Evolutionary conservation across 2,113 vertebrate genomes (phyloP).

Genomic region (Marmota monax): DNA sequence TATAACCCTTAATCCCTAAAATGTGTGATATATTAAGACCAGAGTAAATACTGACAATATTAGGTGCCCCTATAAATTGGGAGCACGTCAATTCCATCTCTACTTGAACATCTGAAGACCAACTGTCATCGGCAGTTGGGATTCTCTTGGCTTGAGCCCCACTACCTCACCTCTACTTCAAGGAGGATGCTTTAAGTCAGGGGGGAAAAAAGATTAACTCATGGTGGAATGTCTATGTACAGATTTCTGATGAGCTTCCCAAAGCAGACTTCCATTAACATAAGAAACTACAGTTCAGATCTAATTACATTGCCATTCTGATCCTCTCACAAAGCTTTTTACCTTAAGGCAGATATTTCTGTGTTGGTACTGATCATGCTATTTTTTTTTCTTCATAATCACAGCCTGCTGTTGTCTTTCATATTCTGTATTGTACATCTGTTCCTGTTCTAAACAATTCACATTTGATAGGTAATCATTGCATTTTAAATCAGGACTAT

Average conservation of each 20-base stretch:
- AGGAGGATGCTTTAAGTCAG: background rate
- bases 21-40: background rate
- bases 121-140: background rate
- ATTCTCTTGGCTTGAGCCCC: background rate
- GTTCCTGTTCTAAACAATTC: background rate
- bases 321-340: background rate
- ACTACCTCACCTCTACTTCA: background rate
- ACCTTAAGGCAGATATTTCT: background rate
- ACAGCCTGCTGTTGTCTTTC: background rate
- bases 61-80: background rate
- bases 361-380: background rate
- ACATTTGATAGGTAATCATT: background rate
- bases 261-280: background rate
- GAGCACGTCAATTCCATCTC: background rate
- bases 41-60: background rate
- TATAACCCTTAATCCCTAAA: background rate
- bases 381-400: background rate
- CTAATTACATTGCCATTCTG: background rate
- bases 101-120: constrained; percentile 11
- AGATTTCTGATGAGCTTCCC: constrained; percentile 14
- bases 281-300: background rate
- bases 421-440: background rate
- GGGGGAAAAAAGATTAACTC: background rate
- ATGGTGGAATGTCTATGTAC: background rate
- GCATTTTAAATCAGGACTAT: constrained; percentile 3